Evolutionary conservation across 1,140 invertebrate genomes (phyloP).

Genomic region (Harlomillsia oculata): DNA sequence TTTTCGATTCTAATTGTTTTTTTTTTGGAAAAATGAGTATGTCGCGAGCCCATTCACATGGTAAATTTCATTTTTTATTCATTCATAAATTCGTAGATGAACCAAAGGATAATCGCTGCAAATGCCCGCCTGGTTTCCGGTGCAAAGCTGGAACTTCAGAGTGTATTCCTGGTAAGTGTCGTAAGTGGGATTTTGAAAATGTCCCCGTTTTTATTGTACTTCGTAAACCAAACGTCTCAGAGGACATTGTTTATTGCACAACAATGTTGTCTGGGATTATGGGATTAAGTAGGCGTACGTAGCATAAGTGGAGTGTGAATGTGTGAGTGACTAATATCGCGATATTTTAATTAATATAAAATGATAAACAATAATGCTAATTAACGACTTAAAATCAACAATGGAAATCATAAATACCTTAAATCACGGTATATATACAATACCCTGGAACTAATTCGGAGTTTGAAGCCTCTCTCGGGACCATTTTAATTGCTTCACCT

Average conservation of each 20-base stretch:
- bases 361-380: too few relatives aligned
- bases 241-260: background rate
- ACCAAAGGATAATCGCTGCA: background rate
- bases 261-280: slow-evolving; percentile 1
- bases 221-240: background rate
- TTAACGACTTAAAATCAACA: slow-evolving; percentile 16
- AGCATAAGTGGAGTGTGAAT: slow-evolving; percentile 2
- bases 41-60: background rate
- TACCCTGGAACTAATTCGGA: too few relatives aligned
- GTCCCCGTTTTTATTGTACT: too few relatives aligned
- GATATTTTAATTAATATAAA: slow-evolving; percentile 7
- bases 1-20: background rate
- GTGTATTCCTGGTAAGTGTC: slow-evolving; percentile 1
- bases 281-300: background rate
- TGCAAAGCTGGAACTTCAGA: background rate
- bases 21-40: background rate
- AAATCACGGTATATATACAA: too few relatives aligned
- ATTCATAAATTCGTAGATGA: slow-evolving; percentile 1
- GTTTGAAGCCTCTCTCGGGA: too few relatives aligned
- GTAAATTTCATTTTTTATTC: background rate
- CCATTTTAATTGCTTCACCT: too few relatives aligned
- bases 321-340: slow-evolving; percentile 12
- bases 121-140: background rate
- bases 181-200: slow-evolving; percentile 3
- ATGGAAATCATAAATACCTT: too few relatives aligned